Base-by-base conservation (phyloP, 2,797 vertebrate genomes). In the Catamblyrhynchus diadema region DNA sequence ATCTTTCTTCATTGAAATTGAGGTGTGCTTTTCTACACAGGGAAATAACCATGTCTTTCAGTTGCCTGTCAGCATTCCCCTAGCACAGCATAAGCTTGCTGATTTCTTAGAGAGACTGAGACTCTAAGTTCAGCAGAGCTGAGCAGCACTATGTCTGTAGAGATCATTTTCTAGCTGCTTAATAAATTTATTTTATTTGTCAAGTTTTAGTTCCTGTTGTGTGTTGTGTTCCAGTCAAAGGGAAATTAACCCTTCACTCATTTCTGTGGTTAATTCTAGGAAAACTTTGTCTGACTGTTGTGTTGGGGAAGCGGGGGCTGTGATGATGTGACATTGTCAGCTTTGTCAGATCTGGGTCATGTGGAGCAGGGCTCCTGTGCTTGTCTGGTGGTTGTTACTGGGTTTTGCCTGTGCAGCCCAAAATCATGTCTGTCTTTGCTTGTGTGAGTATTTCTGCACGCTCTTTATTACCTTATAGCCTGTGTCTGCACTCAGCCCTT, bases 281-380 rank as follows among this genome's bases (percentile, higher is more conserved):
- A 64, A 54, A n/a, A 13, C n/a, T 72, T 79, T 39, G 51, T 30
- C 21, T 81, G 23, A 3, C 21, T 60, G 59, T 8, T 86, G 47
- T 44, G 51, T 4, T 64, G 70, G 41, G 30, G 56, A 56, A 54
- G 74, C 0, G 0, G 28, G 53, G 69, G 18, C 69, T 81, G 4
- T 51, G 70, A n/a, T 47, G 59, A 32, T 79, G 9, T 51, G 72
- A 69, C 77, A 16, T 62, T 80, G 84, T 57, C 66, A 64, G 65
- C 59, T 32, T 78, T 93, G 91, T 93, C 79, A 92, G 66, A 93
- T 93, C 91, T 95, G 79, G 89, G 94, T 94, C 91, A 92, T n/a
- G 50, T 19, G 41, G 23, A 91, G 67, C 33, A 44, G 72, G 57
- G 71, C 50, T 92, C 27, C 10, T 44, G 35, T 37, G 33, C 39